These are phyloP conservation scores for Xenentodon cancila DNA, from an alignment of 2,797 vertebrate species.

Conservation along the genomic window DNA sequence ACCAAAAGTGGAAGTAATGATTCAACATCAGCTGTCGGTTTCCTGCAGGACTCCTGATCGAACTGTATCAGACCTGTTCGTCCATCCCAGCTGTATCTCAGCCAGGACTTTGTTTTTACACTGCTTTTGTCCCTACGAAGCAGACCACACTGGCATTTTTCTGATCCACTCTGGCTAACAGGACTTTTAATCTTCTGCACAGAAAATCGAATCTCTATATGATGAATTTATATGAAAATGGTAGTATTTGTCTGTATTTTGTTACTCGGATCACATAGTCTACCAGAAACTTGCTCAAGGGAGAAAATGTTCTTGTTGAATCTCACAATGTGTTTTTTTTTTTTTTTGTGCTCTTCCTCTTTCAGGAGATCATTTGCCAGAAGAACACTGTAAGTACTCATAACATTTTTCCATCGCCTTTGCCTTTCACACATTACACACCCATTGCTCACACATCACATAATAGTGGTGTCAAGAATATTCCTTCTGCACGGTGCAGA, in stretches of 20 bases:
- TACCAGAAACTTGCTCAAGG: slow-evolving; percentile 3
- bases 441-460: slow-evolving; percentile 52
- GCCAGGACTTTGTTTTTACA: too few relatives aligned
- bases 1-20: too few relatives aligned
- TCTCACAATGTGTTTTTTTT: slow-evolving; percentile 34
- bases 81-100: too few relatives aligned
- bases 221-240: background rate
- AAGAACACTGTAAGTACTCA: slow-evolving; percentile 97
- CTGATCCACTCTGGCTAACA: too few relatives aligned
- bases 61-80: too few relatives aligned
- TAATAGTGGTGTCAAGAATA: slow-evolving; percentile 52
- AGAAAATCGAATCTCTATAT: too few relatives aligned
- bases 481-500: slow-evolving; percentile 35
- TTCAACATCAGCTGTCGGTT: too few relatives aligned
- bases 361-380: slow-evolving; percentile 97
- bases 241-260: background rate
- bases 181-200: too few relatives aligned
- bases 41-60: too few relatives aligned
- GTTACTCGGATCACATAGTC: background rate
- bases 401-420: slow-evolving; percentile 16
- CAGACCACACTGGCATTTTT: too few relatives aligned
- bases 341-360: slow-evolving; percentile 52
- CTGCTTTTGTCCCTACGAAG: too few relatives aligned
- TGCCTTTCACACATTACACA: slow-evolving; percentile 59
- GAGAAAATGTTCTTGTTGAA: slow-evolving; percentile 22